Conservation (phyloP, 2,113 vertebrate genomes). For the Seriola aureovittata region DNA sequence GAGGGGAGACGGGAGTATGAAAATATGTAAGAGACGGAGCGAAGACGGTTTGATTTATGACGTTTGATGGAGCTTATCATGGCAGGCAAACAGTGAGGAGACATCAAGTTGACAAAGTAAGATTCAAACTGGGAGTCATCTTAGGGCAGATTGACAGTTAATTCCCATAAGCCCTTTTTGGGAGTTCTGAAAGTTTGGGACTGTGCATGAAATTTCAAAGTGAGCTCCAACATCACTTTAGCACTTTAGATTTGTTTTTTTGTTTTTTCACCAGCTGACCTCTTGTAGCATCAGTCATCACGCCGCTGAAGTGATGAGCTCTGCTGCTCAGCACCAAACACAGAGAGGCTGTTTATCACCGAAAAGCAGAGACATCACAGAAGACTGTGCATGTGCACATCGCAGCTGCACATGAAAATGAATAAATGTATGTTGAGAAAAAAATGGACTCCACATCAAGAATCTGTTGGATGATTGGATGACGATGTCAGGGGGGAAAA, state of each 20-base stretch:
- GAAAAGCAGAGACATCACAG: no score
- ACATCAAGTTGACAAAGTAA: constrained; percentile 44
- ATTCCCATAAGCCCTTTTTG: constrained; percentile 28
- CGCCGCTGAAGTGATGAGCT: neutral
- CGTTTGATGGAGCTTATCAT: constrained; percentile 54
- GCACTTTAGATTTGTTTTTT: neutral
- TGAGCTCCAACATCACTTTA: neutral
- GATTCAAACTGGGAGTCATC: constrained; percentile 29
- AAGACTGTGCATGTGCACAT: neutral
- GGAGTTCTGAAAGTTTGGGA: constrained; percentile 26
- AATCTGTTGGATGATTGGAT: no score
- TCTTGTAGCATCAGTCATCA: neutral
- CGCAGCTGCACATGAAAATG: neutral
- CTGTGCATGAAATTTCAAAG: constrained; percentile 1
- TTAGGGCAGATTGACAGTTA: constrained; percentile 31
- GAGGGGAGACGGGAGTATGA: constrained; percentile 2
- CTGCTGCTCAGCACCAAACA: neutral
- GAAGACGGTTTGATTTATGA: constrained; percentile 45
- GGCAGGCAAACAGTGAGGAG: constrained; percentile 45
- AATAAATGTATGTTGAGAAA: neutral
- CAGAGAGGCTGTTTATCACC: neutral
- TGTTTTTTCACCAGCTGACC: neutral
- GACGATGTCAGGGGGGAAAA: no score
- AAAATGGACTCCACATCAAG: no score
- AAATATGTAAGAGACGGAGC: neutral